Evolutionary conservation across 2,797 vertebrate genomes (phyloP).

Genomic region (Helarctos malayanus): DNA sequence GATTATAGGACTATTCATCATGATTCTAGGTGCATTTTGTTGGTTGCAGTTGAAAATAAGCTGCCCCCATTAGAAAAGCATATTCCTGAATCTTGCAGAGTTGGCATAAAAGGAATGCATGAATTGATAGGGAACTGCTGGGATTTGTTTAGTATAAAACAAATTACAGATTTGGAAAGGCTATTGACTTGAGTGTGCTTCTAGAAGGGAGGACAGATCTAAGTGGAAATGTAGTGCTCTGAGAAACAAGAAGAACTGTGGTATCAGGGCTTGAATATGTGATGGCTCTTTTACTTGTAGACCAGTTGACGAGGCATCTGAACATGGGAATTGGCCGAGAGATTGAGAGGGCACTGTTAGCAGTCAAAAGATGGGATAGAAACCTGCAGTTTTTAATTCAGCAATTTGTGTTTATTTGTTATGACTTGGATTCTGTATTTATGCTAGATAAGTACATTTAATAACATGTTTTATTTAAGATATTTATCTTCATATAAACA

Average conservation of each 20-base stretch:
- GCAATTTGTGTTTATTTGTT: conserved; percentile 44
- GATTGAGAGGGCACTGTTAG: background rate
- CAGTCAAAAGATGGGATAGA: background rate
- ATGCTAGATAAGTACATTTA: background rate
- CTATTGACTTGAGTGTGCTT: background rate
- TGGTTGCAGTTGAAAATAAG: background rate
- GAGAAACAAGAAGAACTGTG: background rate
- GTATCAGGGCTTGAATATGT: background rate
- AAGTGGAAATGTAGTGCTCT: background rate
- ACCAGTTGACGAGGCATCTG: background rate
- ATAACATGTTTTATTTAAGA: conserved; percentile 49
- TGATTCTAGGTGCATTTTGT: background rate
- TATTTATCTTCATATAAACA: background rate
- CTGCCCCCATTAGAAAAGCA: background rate
- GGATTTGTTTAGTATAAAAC: conserved; percentile 37
- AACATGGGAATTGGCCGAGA: background rate
- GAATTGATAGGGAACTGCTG: conserved; percentile 46
- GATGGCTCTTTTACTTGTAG: background rate
- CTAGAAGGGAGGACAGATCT: background rate
- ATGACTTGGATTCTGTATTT: conserved; percentile 24
- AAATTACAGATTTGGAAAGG: conserved; percentile 8
- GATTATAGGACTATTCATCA: background rate
- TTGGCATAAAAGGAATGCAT: conserved; percentile 13
- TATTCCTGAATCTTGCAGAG: conserved; percentile 1
- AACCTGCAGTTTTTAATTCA: background rate